These are phyloP conservation scores for Leptinotarsa undecemlineata DNA, from an alignment of 1,140 invertebrate genomes.

Conservation along the genomic window DNA sequence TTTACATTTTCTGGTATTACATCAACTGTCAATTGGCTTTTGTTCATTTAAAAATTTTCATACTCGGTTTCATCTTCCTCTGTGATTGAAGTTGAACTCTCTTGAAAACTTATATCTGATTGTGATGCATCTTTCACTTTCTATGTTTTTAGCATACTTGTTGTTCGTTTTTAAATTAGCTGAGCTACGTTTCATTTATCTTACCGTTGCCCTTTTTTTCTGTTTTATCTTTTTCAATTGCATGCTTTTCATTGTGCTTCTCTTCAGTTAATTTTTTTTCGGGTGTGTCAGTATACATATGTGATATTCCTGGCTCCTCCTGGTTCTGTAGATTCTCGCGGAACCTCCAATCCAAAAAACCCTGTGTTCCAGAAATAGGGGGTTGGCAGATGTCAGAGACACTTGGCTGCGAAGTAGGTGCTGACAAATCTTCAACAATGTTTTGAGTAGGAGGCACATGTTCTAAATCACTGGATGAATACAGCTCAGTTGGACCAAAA, in stretches of 20 bases:
- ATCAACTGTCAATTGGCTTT: not conserved
- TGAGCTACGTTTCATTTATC: not conserved
- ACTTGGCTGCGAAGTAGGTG: slow-evolving; percentile 5
- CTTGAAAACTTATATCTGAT: slow-evolving; percentile 29
- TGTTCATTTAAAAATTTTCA: not conserved
- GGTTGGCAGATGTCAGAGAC: slow-evolving; percentile 14
- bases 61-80: not conserved
- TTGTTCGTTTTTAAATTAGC: too few species aligned
- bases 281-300: not conserved
- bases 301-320: slow-evolving; percentile 7
- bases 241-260: slow-evolving; percentile 1
- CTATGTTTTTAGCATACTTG: too few species aligned
- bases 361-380: not conserved
- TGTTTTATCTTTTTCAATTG: not conserved
- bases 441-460: slow-evolving; percentile 13
- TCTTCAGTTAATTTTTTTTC: slow-evolving; percentile 2
- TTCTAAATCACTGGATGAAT: not conserved
- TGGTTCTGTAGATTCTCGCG: slow-evolving; percentile 22
- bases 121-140: too few species aligned
- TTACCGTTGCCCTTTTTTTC: not conserved
- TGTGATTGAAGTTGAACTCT: slow-evolving; percentile 20
- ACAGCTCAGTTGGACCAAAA: not conserved
- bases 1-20: not conserved
- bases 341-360: not conserved
- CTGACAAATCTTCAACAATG: slow-evolving; percentile 10